Base-by-base conservation (phyloP, 2,888 invertebrate genomes). In the Slavum lentiscoides region DNA sequence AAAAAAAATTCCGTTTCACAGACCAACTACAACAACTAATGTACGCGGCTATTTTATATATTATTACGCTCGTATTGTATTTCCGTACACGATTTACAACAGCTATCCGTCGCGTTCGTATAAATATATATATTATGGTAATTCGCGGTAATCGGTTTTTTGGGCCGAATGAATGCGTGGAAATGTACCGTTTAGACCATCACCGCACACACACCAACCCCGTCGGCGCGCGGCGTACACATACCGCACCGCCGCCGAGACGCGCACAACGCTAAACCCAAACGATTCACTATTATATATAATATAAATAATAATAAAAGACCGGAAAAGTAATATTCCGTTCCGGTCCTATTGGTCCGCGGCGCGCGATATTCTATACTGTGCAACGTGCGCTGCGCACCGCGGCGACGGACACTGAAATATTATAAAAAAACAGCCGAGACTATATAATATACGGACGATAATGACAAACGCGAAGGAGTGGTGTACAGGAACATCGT, bases 251-350 rank as follows among this genome's bases (percentile, higher is more conserved):
- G 30, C 30, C 30, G 30, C 30, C n/a, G n/a, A 58, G 30, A 37
- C 43, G 23, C 19, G 19, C 53, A 5, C 17, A 66, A 74, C 55
- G 17, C 23, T 23, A 53, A 64, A 64, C 37, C 66, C 1, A 75
- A 67, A 67, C 23, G 23, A 58, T 21, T 74, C 39, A 66, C 21
- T 55, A 64, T n/a, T 55, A 62, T 64, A 67, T 43, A 43, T 43
- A 43, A 43, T 39, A 39, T 6, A 6, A 58, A 43, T 74, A 66
- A 66, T 39, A 66, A 64, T 55, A 62, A 64, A 75, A 58, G 23
- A 64, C 70, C 53, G 70, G 70, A 80, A 62, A 80, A 77, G 62
- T 76, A 49, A 49, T 59, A 61, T 23, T 61, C 13, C 23, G 61
- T 23, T 13, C 13, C 61, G 61, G 61, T 61, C 11, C 59, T 59